Evolutionary conservation across 1,140 invertebrate genomes (phyloP).

Genomic region (Drosophila tropicalis): DNA sequence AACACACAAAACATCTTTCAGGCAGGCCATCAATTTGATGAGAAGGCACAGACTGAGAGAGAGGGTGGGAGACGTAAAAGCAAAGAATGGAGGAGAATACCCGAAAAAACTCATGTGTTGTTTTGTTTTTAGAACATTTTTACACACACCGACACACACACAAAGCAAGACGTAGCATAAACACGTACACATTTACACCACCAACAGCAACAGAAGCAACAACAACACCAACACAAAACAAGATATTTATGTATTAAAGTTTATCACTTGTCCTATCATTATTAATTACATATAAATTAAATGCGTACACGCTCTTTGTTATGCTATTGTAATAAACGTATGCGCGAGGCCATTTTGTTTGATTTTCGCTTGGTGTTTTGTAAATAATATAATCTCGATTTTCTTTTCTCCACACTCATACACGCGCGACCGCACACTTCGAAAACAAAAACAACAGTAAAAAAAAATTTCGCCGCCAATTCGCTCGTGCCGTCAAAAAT

Average conservation of each 20-base stretch:
- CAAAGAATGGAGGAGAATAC: neutral
- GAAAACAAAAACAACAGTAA: too few species aligned
- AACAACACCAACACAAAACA: constrained; percentile 10
- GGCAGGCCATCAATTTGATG: constrained; percentile 46
- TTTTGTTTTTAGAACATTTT: constrained; percentile 63
- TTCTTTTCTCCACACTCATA: constrained; percentile 29
- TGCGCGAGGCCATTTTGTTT: constrained; percentile 51
- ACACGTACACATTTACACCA: constrained; percentile 30
- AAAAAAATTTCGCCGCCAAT: too few species aligned
- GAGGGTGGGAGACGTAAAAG: neutral
- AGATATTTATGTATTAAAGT: neutral
- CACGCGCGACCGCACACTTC: constrained; percentile 1
- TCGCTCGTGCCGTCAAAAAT: too few species aligned
- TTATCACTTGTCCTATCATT: neutral
- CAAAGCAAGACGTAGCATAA: constrained; percentile 1
- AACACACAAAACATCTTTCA: constrained; percentile 38
- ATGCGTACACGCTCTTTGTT: neutral
- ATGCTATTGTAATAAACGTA: constrained; percentile 15
- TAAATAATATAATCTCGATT: constrained; percentile 50
- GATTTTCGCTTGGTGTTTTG: constrained; percentile 37
- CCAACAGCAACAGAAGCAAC: constrained; percentile 41
- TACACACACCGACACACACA: constrained; percentile 35
- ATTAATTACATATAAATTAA: neutral
- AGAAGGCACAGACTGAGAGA: neutral
- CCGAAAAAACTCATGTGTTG: constrained; percentile 28